Conservation (phyloP, 2,888 invertebrate genomes). For the Cordilura impudica region DNA sequence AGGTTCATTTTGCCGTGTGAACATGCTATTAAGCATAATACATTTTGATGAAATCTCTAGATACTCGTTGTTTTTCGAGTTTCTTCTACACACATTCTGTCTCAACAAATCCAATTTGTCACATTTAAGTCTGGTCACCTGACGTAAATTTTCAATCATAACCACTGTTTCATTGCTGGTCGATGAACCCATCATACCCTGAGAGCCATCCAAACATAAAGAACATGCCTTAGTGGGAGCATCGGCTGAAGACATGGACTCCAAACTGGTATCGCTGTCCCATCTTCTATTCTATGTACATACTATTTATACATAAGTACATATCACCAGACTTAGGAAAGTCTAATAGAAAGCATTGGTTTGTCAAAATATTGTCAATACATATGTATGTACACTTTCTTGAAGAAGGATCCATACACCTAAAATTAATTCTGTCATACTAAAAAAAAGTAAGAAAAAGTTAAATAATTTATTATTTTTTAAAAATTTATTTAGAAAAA, state of each 20-base stretch:
- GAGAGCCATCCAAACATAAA: constrained; percentile 79
- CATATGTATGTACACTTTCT: too few relatives aligned
- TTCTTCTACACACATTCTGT: constrained; percentile 86
- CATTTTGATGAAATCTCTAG: constrained; percentile 18
- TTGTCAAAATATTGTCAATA: too few relatives aligned
- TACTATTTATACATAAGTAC: too few relatives aligned
- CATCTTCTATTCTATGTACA: too few relatives aligned
- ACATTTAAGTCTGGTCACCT: constrained; percentile 94
- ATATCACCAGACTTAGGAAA: too few relatives aligned
- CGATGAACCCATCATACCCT: constrained; percentile 80
- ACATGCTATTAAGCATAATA: constrained; percentile 12
- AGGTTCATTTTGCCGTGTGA: too few relatives aligned
- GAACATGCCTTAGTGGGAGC: constrained; percentile 85
- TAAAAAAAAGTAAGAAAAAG: too few relatives aligned
- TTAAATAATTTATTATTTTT: too few relatives aligned
- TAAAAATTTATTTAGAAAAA: too few relatives aligned
- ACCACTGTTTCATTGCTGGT: constrained; percentile 77
- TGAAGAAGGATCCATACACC: too few relatives aligned
- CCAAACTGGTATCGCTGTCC: constrained; percentile 98
- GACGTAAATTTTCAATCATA: constrained; percentile 86
- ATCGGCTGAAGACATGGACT: constrained; percentile 96
- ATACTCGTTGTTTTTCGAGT: constrained; percentile 27
- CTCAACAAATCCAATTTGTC: constrained; percentile 95
- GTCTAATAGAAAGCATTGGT: too few relatives aligned
- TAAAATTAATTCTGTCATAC: too few relatives aligned